These are phyloP conservation scores for Ia io DNA, from an alignment of 2,113 vertebrate species.

Conservation along the genomic window DNA sequence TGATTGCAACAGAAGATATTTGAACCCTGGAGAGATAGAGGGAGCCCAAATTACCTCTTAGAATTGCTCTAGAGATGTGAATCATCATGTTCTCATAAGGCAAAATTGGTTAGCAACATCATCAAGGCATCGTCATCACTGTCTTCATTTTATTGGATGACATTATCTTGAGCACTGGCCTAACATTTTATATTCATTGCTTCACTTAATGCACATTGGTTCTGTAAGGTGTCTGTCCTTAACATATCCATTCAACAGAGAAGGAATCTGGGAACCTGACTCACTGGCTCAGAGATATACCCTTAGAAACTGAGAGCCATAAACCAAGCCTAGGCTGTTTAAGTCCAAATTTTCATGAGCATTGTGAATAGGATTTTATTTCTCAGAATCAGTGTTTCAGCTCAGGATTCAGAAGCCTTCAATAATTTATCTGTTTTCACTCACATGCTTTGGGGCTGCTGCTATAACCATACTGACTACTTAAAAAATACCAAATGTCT, in stretches of 20 bases:
- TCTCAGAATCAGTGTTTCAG: neutral
- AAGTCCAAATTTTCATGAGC: neutral
- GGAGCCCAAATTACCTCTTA: neutral
- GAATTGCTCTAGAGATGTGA: neutral
- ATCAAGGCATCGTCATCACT: neutral
- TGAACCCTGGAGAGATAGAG: neutral
- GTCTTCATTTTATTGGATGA: neutral
- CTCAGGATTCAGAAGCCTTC: neutral
- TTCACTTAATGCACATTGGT: neutral
- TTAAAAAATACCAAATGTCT: neutral
- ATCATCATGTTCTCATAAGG: neutral
- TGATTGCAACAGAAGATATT: neutral
- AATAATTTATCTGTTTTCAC: neutral
- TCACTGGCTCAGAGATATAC: neutral
- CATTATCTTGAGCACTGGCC: neutral
- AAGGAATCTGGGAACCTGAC: neutral
- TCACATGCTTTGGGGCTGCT: neutral
- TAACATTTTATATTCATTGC: neutral
- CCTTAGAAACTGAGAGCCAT: neutral
- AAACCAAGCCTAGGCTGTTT: neutral
- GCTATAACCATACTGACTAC: neutral
- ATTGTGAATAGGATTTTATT: neutral
- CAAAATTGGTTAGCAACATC: too few relatives aligned
- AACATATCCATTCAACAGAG: neutral
- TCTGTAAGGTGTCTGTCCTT: neutral